Percentiles rank a stretch among this genome's conserved stretches.
phyloP scores from a whole-genome alignment of 2,113 vertebrate species.

The Circaetus gallicus region DNA sequence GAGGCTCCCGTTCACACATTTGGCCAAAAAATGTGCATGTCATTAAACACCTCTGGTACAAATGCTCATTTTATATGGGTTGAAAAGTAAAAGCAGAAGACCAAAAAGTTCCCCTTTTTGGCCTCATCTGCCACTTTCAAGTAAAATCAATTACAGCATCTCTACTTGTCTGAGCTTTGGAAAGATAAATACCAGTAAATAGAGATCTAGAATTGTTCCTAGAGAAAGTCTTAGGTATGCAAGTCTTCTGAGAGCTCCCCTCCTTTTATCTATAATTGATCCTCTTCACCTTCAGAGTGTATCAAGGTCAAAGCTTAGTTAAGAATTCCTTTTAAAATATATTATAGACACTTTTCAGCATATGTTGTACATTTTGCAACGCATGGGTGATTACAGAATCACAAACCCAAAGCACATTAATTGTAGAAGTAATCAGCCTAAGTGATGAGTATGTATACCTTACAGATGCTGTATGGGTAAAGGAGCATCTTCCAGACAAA shows the following conservation, averaged over 20 bases:
- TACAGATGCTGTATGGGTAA: not conserved
- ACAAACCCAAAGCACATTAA: slow-evolving; percentile 23
- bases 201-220: slow-evolving; percentile 33
- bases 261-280: slow-evolving; percentile 73
- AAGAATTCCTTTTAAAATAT: slow-evolving; percentile 51
- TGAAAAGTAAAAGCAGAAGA: slow-evolving; percentile 64
- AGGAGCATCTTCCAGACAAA: not conserved
- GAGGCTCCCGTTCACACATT: slow-evolving; percentile 55
- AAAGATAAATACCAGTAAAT: slow-evolving; percentile 66
- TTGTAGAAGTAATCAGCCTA: slow-evolving; percentile 22
- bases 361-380: slow-evolving; percentile 23
- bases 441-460: not conserved
- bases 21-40: not conserved
- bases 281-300: slow-evolving; percentile 53
- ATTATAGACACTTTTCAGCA: slow-evolving; percentile 19
- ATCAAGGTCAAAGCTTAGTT: slow-evolving; percentile 58
- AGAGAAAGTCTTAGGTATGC: slow-evolving; percentile 48
- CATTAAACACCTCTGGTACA: slow-evolving; percentile 55
- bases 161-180: slow-evolving; percentile 55
- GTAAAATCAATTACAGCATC: slow-evolving; percentile 68
- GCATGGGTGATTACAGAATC: not conserved
- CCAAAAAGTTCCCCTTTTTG: slow-evolving; percentile 62
- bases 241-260: slow-evolving; percentile 40
- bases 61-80: slow-evolving; percentile 32
- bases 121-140: slow-evolving; percentile 61